Conservation (phyloP, 35 echinoderm and acorn worm genomes). For the Heliocidaris erythrogramma region DNA sequence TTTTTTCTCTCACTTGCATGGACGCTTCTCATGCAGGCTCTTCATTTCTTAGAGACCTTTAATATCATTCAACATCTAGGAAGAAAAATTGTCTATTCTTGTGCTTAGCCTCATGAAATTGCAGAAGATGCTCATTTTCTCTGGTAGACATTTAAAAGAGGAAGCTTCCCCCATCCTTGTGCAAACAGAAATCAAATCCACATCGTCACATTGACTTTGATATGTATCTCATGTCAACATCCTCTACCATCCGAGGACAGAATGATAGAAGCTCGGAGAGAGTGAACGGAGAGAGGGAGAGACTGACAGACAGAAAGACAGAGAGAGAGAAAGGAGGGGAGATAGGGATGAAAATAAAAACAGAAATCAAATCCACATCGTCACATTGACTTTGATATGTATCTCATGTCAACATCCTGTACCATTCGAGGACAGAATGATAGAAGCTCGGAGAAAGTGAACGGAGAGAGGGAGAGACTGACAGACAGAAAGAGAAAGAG, state of each 20-base stretch:
- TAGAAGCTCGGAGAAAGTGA: too few relatives aligned
- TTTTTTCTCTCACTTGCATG: too few relatives aligned
- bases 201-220: constrained; percentile 10
- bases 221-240: not conserved
- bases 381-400: not conserved
- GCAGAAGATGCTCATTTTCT: not conserved
- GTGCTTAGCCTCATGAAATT: not conserved
- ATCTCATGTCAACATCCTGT: not conserved
- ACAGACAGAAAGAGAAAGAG: too few relatives aligned
- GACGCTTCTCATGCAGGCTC: too few relatives aligned
- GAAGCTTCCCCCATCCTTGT: not conserved
- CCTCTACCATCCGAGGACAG: too few relatives aligned
- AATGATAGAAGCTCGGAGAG: too few relatives aligned
- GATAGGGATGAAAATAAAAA: not conserved
- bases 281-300: too few relatives aligned
- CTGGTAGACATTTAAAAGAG: not conserved
- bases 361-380: constrained; percentile 16
- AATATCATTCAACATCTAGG: not conserved
- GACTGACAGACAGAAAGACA: too few relatives aligned
- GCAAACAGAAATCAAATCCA: constrained; percentile 17
- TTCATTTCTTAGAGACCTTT: not conserved
- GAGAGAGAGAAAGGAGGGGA: too few relatives aligned
- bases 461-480: too few relatives aligned
- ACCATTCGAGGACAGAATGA: too few relatives aligned
- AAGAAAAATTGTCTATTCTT: not conserved